Evolutionary conservation across 2,888 invertebrate species (phyloP).

Genomic region (Lithophane semibrunnea): DNA sequence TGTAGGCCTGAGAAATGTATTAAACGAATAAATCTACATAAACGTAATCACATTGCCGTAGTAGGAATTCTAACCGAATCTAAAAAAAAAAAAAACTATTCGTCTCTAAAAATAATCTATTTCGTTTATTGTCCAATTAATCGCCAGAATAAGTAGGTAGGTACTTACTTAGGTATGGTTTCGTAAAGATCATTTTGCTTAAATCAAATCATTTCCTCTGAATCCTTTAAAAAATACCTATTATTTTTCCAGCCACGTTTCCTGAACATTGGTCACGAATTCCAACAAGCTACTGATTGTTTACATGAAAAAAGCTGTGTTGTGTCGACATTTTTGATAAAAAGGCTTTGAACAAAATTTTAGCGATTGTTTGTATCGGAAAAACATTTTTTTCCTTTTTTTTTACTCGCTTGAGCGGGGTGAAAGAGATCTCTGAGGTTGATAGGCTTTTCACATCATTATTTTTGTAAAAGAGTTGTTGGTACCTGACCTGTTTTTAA

Average conservation of each 20-base stretch:
- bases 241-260: neutral
- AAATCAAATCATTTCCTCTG: no score
- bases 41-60: no score
- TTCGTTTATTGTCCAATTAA: neutral
- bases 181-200: neutral
- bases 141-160: no score
- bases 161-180: neutral
- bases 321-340: constrained; percentile 7
- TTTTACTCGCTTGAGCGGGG: constrained; percentile 16
- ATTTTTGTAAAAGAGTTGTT: neutral
- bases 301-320: neutral
- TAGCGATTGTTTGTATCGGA: constrained; percentile 41
- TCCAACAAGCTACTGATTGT: neutral
- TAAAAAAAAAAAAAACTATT: no score
- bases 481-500: neutral
- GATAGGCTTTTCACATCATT: constrained; percentile 29
- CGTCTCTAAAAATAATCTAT: no score
- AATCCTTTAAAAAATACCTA: neutral
- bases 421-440: constrained; percentile 25
- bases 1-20: no score
- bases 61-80: neutral
- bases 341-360: constrained; percentile 35
- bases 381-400: constrained; percentile 38
- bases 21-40: neutral
- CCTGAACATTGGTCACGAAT: constrained; percentile 12